Percentiles rank a stretch among this genome's conserved stretches.
Evolutionary conservation across 2,113 vertebrate genomes (phyloP).

Genomic region (Platanista minor): DNA sequence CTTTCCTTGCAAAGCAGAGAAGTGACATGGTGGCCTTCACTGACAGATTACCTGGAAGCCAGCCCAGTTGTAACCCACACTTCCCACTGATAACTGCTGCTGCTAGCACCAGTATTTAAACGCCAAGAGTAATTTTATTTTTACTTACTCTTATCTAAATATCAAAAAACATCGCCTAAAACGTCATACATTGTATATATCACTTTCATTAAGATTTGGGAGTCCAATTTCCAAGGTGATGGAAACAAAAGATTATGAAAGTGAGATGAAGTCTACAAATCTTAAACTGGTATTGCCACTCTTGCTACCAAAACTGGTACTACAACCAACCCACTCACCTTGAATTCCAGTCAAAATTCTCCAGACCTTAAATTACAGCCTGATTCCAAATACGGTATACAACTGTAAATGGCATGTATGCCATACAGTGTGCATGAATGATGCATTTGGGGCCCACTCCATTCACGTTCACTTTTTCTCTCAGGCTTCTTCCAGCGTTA

Average conservation of each 20-base stretch:
- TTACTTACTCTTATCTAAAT: not conserved
- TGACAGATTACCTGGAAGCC: not conserved
- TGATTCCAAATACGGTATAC: not conserved
- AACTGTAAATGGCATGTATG: not conserved
- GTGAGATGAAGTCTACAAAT: not conserved
- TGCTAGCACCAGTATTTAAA: constrained; percentile 7
- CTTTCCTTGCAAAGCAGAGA: not conserved
- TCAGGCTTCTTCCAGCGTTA: constrained; percentile 16
- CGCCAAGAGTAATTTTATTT: not conserved
- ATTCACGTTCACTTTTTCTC: constrained; percentile 16
- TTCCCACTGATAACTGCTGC: not conserved
- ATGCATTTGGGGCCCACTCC: not conserved
- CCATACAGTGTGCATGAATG: not conserved
- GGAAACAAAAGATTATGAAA: constrained; percentile 30
- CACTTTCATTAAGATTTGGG: not conserved
- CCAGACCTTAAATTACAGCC: not conserved
- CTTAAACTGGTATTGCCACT: not conserved
- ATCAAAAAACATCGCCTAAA: constrained; percentile 14
- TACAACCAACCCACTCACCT: not conserved
- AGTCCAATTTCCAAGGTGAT: not conserved
- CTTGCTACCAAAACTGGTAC: not conserved
- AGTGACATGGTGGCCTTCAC: not conserved
- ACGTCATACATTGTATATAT: not conserved
- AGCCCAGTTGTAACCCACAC: not conserved
- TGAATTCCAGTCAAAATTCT: constrained; percentile 23